Percentiles rank a stretch among this genome's conserved stretches.
Conservation (phyloP, 2,888 invertebrate genomes). For the Drosophila fungiperda region DNA sequence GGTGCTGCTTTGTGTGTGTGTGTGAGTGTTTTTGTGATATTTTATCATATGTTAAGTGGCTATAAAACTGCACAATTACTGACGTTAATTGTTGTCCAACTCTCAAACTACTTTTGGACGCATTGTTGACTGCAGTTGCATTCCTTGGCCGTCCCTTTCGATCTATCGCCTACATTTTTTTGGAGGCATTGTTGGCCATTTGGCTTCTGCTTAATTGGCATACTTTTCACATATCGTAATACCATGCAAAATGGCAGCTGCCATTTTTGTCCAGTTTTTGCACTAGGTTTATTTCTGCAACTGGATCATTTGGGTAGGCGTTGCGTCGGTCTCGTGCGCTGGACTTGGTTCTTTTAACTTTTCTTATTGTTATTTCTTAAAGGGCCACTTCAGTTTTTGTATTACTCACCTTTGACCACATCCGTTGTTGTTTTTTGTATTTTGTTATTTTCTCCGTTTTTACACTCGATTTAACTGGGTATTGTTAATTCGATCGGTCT, state of each 20-base stretch:
- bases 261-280: slow-evolving; percentile 44
- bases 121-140: slow-evolving; percentile 53
- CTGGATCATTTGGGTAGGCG: slow-evolving; percentile 36
- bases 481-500: slow-evolving; percentile 34
- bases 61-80: slow-evolving; percentile 76
- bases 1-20: slow-evolving; percentile 31
- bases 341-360: slow-evolving; percentile 11
- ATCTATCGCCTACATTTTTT: slow-evolving; percentile 50
- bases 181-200: slow-evolving; percentile 45
- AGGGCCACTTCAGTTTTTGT: slow-evolving; percentile 57
- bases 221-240: slow-evolving; percentile 36
- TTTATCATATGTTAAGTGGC: slow-evolving; percentile 83
- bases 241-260: slow-evolving; percentile 44
- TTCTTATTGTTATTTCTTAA: slow-evolving; percentile 37
- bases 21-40: slow-evolving; percentile 43
- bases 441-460: slow-evolving; percentile 52
- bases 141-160: slow-evolving; percentile 14
- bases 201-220: slow-evolving; percentile 79
- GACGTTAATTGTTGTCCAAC: slow-evolving; percentile 71
- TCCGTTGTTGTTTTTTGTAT: slow-evolving; percentile 38
- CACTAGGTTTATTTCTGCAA: slow-evolving; percentile 34
- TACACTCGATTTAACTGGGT: slow-evolving; percentile 62
- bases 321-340: slow-evolving; percentile 72
- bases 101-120: slow-evolving; percentile 45
- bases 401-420: slow-evolving; percentile 67